These are phyloP conservation scores for Limulus polyphemus DNA, from an alignment of 2,888 invertebrate species.

Conservation along the genomic window DNA sequence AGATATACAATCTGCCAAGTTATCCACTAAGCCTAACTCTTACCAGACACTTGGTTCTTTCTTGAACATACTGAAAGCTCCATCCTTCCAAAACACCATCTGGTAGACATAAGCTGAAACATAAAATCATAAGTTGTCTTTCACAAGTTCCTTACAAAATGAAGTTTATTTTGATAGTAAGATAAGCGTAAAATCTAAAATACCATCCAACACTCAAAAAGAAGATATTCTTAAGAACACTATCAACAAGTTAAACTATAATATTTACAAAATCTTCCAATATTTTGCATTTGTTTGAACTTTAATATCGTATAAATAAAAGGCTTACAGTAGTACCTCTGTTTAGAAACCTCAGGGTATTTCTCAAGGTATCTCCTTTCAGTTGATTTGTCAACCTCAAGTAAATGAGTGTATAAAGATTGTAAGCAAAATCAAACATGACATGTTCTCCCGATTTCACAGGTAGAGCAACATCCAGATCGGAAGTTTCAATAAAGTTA, in stretches of 20 bases:
- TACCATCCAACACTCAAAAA: too few species aligned
- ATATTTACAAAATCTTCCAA: too few species aligned
- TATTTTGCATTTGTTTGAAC: too few species aligned
- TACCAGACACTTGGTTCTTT: slow-evolving; percentile 38
- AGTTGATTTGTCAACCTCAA: slow-evolving; percentile 44
- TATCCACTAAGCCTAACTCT: slow-evolving; percentile 15
- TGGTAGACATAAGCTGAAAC: slow-evolving; percentile 21
- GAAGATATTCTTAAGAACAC: too few species aligned
- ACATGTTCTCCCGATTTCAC: slow-evolving; percentile 37
- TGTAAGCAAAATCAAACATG: slow-evolving; percentile 45
- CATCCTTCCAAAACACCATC: slow-evolving; percentile 26
- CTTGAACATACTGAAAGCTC: slow-evolving; percentile 38
- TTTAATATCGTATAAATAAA: background rate
- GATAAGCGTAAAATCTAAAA: too few species aligned
- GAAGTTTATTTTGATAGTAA: too few species aligned
- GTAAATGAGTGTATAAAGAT: slow-evolving; percentile 44
- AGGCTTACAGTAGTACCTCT: slow-evolving; percentile 18
- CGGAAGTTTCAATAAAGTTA: slow-evolving; percentile 8
- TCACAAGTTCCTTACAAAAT: too few species aligned
- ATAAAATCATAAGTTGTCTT: too few species aligned
- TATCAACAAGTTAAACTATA: too few species aligned
- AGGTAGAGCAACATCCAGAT: slow-evolving; percentile 16
- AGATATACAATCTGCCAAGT: background rate
- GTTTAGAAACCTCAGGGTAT: slow-evolving; percentile 38
- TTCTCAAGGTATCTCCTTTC: slow-evolving; percentile 36